Conservation (phyloP, 2,888 invertebrate genomes). For the Herminia tarsipennalis region DNA sequence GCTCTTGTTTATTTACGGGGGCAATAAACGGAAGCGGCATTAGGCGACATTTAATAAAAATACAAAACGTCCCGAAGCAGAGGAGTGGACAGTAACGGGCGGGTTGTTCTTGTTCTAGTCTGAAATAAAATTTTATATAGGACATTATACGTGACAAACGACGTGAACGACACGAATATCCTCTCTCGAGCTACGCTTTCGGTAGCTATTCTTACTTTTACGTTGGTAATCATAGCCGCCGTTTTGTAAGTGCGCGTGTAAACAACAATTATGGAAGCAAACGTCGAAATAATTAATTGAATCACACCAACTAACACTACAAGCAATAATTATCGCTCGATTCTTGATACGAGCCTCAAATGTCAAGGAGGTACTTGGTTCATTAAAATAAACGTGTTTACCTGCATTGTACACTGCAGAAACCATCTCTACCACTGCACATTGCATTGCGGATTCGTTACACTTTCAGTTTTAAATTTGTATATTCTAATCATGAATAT, state of each 20-base stretch:
- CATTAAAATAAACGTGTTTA: conserved; percentile 49
- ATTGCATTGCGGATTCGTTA: too few species aligned
- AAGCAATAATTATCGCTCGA: conserved; percentile 36
- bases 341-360: background rate
- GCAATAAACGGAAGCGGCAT: conserved; percentile 45
- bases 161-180: conserved; percentile 67
- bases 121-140: conserved; percentile 74
- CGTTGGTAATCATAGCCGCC: conserved; percentile 23
- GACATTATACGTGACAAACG: conserved; percentile 76
- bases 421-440: too few species aligned
- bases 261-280: conserved; percentile 24
- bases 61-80: conserved; percentile 52
- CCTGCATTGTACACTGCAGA: too few species aligned
- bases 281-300: conserved; percentile 29
- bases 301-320: conserved; percentile 36
- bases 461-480: too few species aligned
- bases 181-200: conserved; percentile 58
- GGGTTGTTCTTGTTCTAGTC: conserved; percentile 64
- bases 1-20: conserved; percentile 46
- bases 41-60: conserved; percentile 56
- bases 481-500: too few species aligned
- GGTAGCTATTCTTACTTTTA: conserved; percentile 48
- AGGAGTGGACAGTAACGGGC: conserved; percentile 62
- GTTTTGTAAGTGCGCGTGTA: conserved; percentile 22
- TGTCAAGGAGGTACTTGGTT: conserved; percentile 16